A percentile compares a stretch with the other conserved stretches of the same genome.
Evolutionary conservation across 2,888 invertebrate genomes (phyloP).

Genomic region (Creontiades dilutus): DNA sequence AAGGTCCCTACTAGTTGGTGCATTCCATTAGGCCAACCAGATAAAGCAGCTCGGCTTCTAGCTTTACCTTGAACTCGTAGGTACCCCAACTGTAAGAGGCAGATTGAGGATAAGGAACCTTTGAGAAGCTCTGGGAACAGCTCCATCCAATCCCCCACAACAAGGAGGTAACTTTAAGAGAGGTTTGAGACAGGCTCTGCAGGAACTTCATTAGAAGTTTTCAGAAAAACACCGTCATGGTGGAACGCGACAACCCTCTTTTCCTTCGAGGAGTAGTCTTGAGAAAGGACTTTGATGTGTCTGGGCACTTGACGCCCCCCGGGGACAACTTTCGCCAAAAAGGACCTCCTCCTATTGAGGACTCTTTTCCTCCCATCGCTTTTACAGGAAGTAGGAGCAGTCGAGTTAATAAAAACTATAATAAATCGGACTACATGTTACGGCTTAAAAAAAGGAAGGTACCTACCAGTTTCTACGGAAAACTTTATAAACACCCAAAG

Average conservation of each 20-base stretch:
- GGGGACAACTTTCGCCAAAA: background rate
- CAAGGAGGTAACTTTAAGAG: background rate
- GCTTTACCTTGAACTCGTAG: background rate
- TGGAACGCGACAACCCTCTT: background rate
- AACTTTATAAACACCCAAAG: background rate
- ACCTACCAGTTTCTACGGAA: background rate
- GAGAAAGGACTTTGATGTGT: constrained; percentile 30
- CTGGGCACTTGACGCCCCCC: constrained; percentile 30
- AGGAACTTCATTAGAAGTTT: constrained; percentile 38
- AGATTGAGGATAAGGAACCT: constrained; percentile 35
- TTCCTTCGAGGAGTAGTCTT: constrained; percentile 9
- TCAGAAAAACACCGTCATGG: constrained; percentile 20
- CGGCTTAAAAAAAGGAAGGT: background rate
- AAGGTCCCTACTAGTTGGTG: background rate
- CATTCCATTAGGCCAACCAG: background rate
- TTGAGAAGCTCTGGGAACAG: background rate
- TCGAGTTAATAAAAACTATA: background rate
- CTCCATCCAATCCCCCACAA: background rate
- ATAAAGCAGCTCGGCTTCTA: background rate
- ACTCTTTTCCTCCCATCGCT: background rate
- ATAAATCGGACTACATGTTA: background rate
- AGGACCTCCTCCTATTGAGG: background rate
- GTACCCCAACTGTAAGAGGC: background rate
- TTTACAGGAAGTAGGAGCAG: background rate
- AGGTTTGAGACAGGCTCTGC: constrained; percentile 15